These are phyloP conservation scores for Plectropomus leopardus DNA, from an alignment of 2,113 vertebrate genomes.

Conservation along the genomic window DNA sequence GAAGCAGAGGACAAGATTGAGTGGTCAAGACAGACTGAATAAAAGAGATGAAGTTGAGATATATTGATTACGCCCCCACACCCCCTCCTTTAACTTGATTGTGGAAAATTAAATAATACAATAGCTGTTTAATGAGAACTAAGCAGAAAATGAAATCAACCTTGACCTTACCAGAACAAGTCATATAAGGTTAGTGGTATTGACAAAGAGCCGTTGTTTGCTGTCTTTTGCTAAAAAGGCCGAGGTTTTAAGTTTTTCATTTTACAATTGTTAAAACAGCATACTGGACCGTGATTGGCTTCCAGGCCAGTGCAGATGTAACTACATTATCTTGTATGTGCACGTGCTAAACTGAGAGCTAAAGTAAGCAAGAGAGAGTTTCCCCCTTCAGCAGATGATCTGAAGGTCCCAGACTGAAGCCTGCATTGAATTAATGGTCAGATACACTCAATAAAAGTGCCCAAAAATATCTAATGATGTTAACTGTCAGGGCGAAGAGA, in stretches of 20 bases:
- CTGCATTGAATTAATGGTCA: neutral
- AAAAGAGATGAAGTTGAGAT: constrained; percentile 40
- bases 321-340: neutral
- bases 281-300: neutral
- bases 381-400: neutral
- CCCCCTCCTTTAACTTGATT: constrained; percentile 80
- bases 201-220: constrained; percentile 79
- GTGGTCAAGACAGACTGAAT: neutral
- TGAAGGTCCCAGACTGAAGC: neutral
- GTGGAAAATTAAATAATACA: constrained; percentile 88
- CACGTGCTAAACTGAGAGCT: neutral
- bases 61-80: constrained; percentile 65
- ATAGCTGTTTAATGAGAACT: constrained; percentile 87
- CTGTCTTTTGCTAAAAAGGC: constrained; percentile 6
- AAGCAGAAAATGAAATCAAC: constrained; percentile 88
- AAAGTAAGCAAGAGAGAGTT: neutral
- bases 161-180: constrained; percentile 85
- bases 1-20: neutral
- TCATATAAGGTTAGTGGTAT: constrained; percentile 76
- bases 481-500: neutral
- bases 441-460: neutral
- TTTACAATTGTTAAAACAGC: neutral
- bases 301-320: neutral
- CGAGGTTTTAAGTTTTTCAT: neutral
- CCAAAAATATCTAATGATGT: neutral